Base-by-base conservation (phyloP, 2,888 invertebrate species). In the Diaprepes abbreviatus region DNA sequence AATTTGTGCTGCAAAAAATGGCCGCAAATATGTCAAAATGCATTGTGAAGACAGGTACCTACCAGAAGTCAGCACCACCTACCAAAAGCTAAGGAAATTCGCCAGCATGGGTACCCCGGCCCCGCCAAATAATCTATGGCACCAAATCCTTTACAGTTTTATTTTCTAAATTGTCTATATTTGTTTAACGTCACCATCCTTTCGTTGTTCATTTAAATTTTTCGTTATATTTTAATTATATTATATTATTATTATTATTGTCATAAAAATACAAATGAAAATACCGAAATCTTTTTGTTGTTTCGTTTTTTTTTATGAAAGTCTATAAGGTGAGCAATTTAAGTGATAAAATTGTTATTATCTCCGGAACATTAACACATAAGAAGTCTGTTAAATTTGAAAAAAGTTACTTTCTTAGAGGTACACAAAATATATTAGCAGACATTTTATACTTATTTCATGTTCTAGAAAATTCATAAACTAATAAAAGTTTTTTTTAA, bases 211-310 rank as follows among this genome's bases (percentile, higher is more conserved):
- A 71, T 73, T 73, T 74, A 72, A 75, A 74, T 74, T 73, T 75
- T 70, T 72, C 71, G 63, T 74, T 75, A 74, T 75, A 24, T 72
- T 74, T 76, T 43, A 43, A 19, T 43, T 40, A 10, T 43, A 10
- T 36, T 50, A 14, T 50, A 50, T 50, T 71, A 66, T 60, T 63
- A 66, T 73, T 74, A 74, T 75, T 74, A 75, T 75, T 76, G 74
- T 76, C 75, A 75, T 76, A 75, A 76, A 70, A 60, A 75, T 74
- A 74, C 74, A 74, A 58, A 57, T 64, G 70, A 74, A 75, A 72
- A 75, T 63, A 33, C 52, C 35, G 58, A 55, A 66, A 50, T 31
- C 3, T 24, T 24, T 24, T 24, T 24, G 24, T 24, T 24, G 24
- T 24, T 24, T 5, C 31, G 31, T 3, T 31, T 31, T 24, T 24